phyloP scores from a whole-genome alignment of 2,888 invertebrate genomes.

The Netelia virgata region DNA sequence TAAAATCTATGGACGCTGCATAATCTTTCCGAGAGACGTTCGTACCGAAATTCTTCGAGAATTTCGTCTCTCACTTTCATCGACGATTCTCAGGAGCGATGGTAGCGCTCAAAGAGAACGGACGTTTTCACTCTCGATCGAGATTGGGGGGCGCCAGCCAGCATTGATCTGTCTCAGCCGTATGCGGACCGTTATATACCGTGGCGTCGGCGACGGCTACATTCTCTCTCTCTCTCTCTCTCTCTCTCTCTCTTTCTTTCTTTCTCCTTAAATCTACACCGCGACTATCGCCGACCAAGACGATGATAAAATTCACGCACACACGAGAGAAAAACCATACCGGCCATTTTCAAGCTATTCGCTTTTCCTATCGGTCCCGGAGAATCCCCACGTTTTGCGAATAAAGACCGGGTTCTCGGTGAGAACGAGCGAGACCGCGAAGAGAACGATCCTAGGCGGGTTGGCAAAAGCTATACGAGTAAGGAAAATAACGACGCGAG shows the following conservation, averaged over 20 bases:
- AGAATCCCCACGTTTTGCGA: conserved; percentile 30
- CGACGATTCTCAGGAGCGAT: conserved; percentile 2
- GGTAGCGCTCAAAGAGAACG: conserved; percentile 13
- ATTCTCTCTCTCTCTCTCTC: conserved; percentile 22
- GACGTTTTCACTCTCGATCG: conserved; percentile 65
- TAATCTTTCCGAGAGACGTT: neutral
- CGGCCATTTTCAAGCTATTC: conserved; percentile 62
- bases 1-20: neutral
- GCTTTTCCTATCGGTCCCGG: conserved; percentile 49
- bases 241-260: conserved; percentile 1
- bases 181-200: conserved; percentile 54
- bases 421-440: neutral
- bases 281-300: neutral
- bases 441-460: conserved; percentile 37
- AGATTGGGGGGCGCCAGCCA: conserved; percentile 64
- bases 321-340: conserved; percentile 30
- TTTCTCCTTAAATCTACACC: neutral
- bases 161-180: conserved; percentile 67
- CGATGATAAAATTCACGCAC: conserved; percentile 46
- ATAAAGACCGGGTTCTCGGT: conserved; percentile 16
- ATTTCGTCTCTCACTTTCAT: conserved; percentile 62
- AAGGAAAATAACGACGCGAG: neutral
- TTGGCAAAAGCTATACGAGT: conserved; percentile 3
- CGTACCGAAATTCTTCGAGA: conserved; percentile 11
- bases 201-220: conserved; percentile 52